Evolutionary conservation across 2,797 vertebrate genomes (phyloP), one percentile per base, ranked within the genome.

Genomic region (Mormyrops boulengeri): DNA sequence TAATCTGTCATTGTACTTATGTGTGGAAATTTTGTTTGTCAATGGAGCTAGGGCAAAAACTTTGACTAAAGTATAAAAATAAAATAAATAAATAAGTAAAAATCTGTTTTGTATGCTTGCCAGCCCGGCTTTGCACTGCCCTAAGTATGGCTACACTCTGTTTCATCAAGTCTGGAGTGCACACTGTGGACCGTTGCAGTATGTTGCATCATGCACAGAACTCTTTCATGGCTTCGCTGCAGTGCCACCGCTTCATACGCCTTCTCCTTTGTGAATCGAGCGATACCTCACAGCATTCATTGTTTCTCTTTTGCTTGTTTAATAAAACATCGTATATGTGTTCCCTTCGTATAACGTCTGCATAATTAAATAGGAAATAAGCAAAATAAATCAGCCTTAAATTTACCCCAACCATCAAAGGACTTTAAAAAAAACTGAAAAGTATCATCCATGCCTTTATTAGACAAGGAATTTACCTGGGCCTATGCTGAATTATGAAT

Each of bases 201-300:
- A 88, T 88, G 41, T 96, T 96, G 94, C 95, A 95, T 96, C 95
- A 96, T 91, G 89, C 91, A 49, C 52, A 89, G 86, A 22, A 62
- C 53, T 86, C 84, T 86, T 84, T 92, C 94, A 93, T 90, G 91
- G 92, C 94, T 96, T 95, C 95, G 94, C 95, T 94, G 95, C 94
- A 92, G 88, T 93, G 93, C 92, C 95, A 94, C 92, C 93, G 94
- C 92, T 94, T 93, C 92, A 93, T 93, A 94, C 92, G 92, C 82
- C 55, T 50, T 69, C 89, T 19, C 85, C 60, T 89, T 85, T 69
- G 82, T 53, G 84, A 9, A 89, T 89, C 82, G 9, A 4, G 89
- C 34, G 55, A 84, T 60, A 82, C 57, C 66, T 88, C 88, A 60
- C 66, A 88, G 66, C 66, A 88, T 30, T 73, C 41, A 88, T 88